Evolutionary conservation across 2,797 vertebrate species (phyloP).

Genomic region (Capromys pilorides): DNA sequence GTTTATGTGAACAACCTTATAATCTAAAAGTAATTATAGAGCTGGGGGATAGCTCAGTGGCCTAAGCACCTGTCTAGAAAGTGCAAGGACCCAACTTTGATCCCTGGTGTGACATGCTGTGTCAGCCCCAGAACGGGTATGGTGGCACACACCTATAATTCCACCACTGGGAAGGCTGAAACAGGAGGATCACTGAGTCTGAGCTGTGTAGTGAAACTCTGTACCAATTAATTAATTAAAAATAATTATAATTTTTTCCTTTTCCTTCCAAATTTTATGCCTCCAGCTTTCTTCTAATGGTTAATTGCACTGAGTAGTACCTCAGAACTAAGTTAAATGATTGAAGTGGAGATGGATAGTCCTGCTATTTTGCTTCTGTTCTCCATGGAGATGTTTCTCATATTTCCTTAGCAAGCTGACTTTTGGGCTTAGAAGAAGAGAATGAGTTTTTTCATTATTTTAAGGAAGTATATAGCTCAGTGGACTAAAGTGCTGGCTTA

Average conservation of each 20-base stretch:
- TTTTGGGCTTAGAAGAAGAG: background rate
- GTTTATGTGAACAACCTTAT: no score
- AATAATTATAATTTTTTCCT: conserved; percentile 12
- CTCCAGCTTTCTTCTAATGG: background rate
- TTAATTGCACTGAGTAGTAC: background rate
- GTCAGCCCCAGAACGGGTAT: no score
- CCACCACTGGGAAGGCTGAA: no score
- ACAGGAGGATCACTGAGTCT: no score
- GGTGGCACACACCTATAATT: no score
- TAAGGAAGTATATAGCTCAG: background rate
- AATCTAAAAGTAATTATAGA: no score
- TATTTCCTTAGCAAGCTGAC: background rate
- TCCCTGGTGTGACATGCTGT: no score
- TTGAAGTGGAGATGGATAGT: background rate
- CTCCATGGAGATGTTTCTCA: background rate
- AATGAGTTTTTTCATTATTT: background rate
- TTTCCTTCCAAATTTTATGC: background rate
- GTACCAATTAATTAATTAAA: background rate
- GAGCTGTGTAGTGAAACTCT: no score
- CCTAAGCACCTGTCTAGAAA: no score
- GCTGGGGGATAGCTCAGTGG: no score
- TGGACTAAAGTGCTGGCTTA: no score
- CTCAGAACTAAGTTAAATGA: background rate
- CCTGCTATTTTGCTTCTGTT: background rate
- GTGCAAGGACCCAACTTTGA: no score